Conservation (phyloP, 2,113 vertebrate species). For the Megalops atlanticus region DNA sequence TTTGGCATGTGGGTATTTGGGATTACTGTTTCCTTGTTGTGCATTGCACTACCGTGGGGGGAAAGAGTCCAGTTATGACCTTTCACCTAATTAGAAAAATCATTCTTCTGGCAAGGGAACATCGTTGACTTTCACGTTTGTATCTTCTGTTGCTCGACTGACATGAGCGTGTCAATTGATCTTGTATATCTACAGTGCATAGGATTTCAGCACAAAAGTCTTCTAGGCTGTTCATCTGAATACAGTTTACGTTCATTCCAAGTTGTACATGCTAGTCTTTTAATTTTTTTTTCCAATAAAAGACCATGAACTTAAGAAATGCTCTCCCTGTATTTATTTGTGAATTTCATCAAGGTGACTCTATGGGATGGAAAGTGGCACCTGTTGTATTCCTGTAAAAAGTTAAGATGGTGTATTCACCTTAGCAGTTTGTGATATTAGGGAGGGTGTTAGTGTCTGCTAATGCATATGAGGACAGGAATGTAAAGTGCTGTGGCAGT, state of each 20-base stretch:
- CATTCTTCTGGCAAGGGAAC: constrained; percentile 73
- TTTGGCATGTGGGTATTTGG: constrained; percentile 73
- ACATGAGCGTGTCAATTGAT: constrained; percentile 75
- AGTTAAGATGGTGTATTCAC: neutral
- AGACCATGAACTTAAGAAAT: constrained; percentile 70
- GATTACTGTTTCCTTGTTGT: constrained; percentile 73
- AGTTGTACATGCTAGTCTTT: constrained; percentile 98
- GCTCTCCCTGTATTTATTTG: neutral
- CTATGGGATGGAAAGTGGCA: neutral
- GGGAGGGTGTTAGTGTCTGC: no score
- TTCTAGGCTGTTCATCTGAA: constrained; percentile 82
- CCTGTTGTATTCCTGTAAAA: neutral
- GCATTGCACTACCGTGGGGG: constrained; percentile 73
- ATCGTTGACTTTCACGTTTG: constrained; percentile 77
- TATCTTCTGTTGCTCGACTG: constrained; percentile 71
- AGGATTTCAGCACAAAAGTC: constrained; percentile 78
- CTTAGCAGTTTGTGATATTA: neutral
- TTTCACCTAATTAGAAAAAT: constrained; percentile 65
- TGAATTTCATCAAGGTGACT: neutral
- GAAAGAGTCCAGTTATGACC: constrained; percentile 71
- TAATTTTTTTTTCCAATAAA: constrained; percentile 96
- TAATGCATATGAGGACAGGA: neutral
- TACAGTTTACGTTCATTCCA: constrained; percentile 95
- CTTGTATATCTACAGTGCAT: constrained; percentile 61
- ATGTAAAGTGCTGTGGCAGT: neutral